phyloP scores from a whole-genome alignment of 2,888 invertebrate species.

The Blera fallax region DNA sequence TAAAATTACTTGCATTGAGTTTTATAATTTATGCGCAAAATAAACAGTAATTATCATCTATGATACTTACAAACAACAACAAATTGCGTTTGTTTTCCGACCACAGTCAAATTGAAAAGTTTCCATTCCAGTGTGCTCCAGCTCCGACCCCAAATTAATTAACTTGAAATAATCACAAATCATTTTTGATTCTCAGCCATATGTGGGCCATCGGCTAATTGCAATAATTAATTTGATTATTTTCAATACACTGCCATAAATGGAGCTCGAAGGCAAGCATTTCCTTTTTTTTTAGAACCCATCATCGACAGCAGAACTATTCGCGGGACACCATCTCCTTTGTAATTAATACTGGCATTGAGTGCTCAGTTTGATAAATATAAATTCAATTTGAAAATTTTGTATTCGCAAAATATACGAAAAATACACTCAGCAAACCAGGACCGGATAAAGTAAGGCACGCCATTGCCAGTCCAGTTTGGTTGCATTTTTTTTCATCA shows the following conservation, averaged over 20 bases:
- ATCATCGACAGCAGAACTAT: neutral
- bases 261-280: neutral
- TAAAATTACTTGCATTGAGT: conserved; percentile 3
- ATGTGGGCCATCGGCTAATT: conserved; percentile 47
- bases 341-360: conserved; percentile 37
- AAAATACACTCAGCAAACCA: neutral
- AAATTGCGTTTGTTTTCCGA: conserved; percentile 45
- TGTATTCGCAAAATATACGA: neutral
- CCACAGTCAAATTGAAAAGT: conserved; percentile 45
- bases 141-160: conserved; percentile 49
- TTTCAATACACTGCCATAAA: conserved; percentile 43
- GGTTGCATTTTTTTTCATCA: conserved; percentile 7
- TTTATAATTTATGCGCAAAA: conserved; percentile 41
- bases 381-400: conserved; percentile 23
- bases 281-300: no score
- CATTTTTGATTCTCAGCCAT: conserved; percentile 47
- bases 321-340: neutral
- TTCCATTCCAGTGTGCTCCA: neutral
- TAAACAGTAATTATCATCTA: conserved; percentile 50
- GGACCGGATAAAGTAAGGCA: neutral
- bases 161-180: conserved; percentile 70
- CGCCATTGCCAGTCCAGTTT: neutral
- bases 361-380: neutral
- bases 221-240: conserved; percentile 65
- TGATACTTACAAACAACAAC: conserved; percentile 34